Base-by-base conservation (phyloP, 1,140 invertebrate genomes). In the Pogonus chalceus region DNA sequence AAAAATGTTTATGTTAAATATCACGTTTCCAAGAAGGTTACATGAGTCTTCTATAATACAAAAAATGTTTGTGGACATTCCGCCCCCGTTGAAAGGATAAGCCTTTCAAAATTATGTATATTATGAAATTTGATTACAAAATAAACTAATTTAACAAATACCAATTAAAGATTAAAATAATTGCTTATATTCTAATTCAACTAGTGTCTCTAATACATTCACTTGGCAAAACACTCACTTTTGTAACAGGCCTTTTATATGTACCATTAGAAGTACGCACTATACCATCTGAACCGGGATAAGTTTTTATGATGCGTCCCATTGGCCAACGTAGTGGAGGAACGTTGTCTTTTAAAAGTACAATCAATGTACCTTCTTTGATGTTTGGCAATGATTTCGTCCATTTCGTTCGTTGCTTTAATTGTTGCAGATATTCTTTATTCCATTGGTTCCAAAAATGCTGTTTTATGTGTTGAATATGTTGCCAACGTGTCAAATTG, bases 361-460 rank as follows among this genome's bases (percentile, higher is more conserved):
- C 1, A 1, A 70, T 67, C 9, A 70, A n/a, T 7, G 55, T 56
- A 12, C 62, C 66, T 22, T 55, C 35, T 21, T 56, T 12, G 0
- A 66, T 39, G 20, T 58, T 52, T 1, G 21, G 9, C 10, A 59
- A 9, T 9, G 35, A 9, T 2, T 18, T 52, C 10, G 49, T 51
- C 69, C 69, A 70, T 52, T 70, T 70, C 0, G 35, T 35, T 7
- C 65, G 49, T 2, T 54, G 37, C 47, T 68, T 65, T 1, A 67
- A 43, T n/a, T 61, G 50, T 1, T 58, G 23, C 3, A 67, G 35
- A 52, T 64, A 68, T 21, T 67, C 63, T 2, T 35, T 23, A 2
- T 52, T 31, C 64, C 61, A 68, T 24, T 58, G 14, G n/a, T 56
- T 47, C 64, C 66, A 69, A 53, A 67, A 66, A 4, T 60, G 54